Evolutionary conservation across 1,140 invertebrate genomes (phyloP).

Genomic region (Adoxophyes honmai): DNA sequence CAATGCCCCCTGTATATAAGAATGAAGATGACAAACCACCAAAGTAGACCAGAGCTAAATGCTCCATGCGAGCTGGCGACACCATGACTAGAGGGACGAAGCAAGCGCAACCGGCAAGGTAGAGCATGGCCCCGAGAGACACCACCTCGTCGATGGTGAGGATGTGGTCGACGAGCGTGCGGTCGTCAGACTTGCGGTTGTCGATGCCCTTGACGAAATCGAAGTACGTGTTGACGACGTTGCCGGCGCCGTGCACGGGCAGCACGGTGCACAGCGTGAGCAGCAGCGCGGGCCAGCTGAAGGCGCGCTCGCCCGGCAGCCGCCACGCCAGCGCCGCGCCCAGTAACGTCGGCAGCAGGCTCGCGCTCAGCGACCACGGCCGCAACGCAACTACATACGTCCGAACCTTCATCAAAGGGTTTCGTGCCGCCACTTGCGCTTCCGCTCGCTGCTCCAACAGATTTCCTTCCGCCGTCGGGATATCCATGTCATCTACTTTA

Average conservation of each 20-base stretch:
- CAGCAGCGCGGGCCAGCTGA: constrained; percentile 87
- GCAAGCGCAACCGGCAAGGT: constrained; percentile 91
- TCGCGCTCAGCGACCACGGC: constrained; percentile 95
- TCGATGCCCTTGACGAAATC: constrained; percentile 97
- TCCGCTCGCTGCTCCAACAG: constrained; percentile 62
- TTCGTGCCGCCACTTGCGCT: constrained; percentile 37
- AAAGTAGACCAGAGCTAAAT: constrained; percentile 95
- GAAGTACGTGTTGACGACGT: constrained; percentile 98
- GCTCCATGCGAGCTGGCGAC: constrained; percentile 95
- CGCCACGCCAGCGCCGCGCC: constrained; percentile 93
- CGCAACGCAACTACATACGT: constrained; percentile 91
- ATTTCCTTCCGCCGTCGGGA: constrained; percentile 56
- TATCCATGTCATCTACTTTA: constrained; percentile 49
- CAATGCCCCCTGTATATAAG: constrained; percentile 95
- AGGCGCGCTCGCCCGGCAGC: constrained; percentile 81
- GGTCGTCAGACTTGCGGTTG: constrained; percentile 93
- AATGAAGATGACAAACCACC: constrained; percentile 97
- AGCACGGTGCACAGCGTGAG: constrained; percentile 91
- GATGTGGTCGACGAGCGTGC: constrained; percentile 94
- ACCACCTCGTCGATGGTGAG: constrained; percentile 92
- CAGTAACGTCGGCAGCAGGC: constrained; percentile 91
- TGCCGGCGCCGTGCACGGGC: constrained; percentile 95
- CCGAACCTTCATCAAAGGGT: constrained; percentile 88
- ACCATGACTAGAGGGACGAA: constrained; percentile 88
- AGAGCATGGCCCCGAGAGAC: constrained; percentile 91